Conservation (phyloP, 2,888 invertebrate species). For the Dicranocentrus wangi region DNA sequence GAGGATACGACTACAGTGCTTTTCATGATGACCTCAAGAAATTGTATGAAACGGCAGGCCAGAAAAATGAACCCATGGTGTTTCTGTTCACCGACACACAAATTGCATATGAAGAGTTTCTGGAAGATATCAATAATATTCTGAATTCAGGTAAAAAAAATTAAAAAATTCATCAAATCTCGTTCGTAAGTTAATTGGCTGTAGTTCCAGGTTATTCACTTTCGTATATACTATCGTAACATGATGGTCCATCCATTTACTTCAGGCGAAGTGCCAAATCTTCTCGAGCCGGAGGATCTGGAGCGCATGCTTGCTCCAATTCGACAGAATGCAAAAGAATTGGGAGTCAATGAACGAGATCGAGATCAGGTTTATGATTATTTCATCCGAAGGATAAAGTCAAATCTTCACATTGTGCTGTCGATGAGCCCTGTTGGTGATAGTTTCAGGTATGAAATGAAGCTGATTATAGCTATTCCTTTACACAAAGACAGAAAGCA, state of each 20-base stretch:
- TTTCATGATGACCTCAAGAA: constrained; percentile 94
- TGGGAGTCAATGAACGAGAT: constrained; percentile 87
- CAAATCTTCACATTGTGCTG: constrained; percentile 88
- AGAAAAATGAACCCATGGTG: constrained; percentile 87
- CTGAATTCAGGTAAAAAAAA: constrained; percentile 94
- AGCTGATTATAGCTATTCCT: no score
- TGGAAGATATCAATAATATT: constrained; percentile 95
- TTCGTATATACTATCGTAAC: no score
- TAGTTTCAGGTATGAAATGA: no score
- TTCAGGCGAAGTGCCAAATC: constrained; percentile 91
- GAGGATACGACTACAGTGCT: constrained; percentile 86
- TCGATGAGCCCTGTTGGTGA: constrained; percentile 96
- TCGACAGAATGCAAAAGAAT: constrained; percentile 84
- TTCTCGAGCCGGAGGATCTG: constrained; percentile 93
- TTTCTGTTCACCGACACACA: constrained; percentile 92
- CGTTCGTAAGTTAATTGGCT: no score
- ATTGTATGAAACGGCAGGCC: constrained; percentile 87
- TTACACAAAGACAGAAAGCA: no score
- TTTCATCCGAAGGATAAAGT: constrained; percentile 89
- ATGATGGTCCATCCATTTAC: no score
- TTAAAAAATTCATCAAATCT: no score
- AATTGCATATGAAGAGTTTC: constrained; percentile 90
- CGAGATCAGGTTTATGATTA: constrained; percentile 90
- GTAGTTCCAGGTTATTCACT: no score
- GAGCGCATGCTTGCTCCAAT: constrained; percentile 94